These are phyloP conservation scores for Pocillopora grandis DNA, from an alignment of 92 coral and sea anemone genomes.

Conservation along the genomic window DNA sequence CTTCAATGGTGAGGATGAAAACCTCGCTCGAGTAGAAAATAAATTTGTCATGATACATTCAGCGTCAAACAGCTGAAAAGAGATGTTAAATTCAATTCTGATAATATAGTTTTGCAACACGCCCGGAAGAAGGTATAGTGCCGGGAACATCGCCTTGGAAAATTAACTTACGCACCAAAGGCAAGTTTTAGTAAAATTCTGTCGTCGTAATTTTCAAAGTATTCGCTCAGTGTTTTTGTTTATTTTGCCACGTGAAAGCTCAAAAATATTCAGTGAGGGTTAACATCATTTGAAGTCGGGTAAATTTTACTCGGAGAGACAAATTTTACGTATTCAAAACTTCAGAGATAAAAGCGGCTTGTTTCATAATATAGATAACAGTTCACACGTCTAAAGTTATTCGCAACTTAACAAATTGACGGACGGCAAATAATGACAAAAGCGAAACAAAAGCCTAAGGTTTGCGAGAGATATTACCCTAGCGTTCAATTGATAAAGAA, in stretches of 20 bases:
- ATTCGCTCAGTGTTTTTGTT: no score
- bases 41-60: neutral
- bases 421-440: neutral
- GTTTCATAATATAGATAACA: neutral
- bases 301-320: neutral
- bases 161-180: neutral
- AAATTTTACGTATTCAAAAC: neutral
- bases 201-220: no score
- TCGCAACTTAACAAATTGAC: conserved; percentile 23
- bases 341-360: neutral
- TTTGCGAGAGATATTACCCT: neutral
- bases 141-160: neutral
- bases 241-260: no score
- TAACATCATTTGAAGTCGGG: neutral
- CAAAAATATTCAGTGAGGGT: no score
- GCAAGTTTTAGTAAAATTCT: neutral
- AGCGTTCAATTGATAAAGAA: no score
- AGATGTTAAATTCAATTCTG: neutral
- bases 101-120: conserved; percentile 8
- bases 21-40: neutral
- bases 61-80: neutral
- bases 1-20: neutral
- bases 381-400: conserved; percentile 19
- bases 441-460: neutral
- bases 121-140: neutral